Evolutionary conservation across 2,888 invertebrate species (phyloP).

Genomic region (Dryocosmus kuriphilus): DNA sequence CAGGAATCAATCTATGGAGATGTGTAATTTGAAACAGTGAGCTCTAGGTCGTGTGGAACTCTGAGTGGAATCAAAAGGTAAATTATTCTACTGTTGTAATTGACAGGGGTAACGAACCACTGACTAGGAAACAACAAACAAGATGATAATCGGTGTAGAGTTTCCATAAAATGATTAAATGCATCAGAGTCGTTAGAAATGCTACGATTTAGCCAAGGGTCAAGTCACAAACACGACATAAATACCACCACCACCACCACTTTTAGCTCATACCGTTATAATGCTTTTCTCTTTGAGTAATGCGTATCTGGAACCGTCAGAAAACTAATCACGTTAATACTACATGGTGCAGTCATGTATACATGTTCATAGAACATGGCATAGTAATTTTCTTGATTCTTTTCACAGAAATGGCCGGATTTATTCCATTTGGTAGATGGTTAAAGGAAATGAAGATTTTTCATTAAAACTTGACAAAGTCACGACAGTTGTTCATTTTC

Average conservation of each 20-base stretch:
- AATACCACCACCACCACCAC: slow-evolving; percentile 11
- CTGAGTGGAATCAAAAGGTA: slow-evolving; percentile 47
- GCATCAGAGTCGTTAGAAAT: slow-evolving; percentile 24
- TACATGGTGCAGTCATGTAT: slow-evolving; percentile 8
- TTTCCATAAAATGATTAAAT: slow-evolving; percentile 55
- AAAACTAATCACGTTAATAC: slow-evolving; percentile 7
- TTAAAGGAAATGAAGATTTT: background rate
- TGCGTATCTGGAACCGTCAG: slow-evolving; percentile 39
- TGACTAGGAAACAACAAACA: slow-evolving; percentile 38
- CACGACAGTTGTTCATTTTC: background rate
- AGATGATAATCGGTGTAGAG: slow-evolving; percentile 44
- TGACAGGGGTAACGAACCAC: slow-evolving; percentile 45
- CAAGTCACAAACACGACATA: background rate
- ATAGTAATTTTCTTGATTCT: background rate
- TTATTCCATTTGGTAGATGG: background rate
- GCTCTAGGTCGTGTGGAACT: slow-evolving; percentile 42
- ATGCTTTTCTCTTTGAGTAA: slow-evolving; percentile 12
- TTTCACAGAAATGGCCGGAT: slow-evolving; percentile 5
- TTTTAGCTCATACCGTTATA: slow-evolving; percentile 19
- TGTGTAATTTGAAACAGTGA: slow-evolving; percentile 42
- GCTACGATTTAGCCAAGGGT: slow-evolving; percentile 2
- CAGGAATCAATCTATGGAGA: slow-evolving; percentile 7
- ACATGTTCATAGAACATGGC: slow-evolving; percentile 1
- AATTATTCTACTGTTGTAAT: slow-evolving; percentile 53
- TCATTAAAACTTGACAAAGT: background rate